Conservation (phyloP, 2,888 invertebrate species). For the Nesidiocoris tenuis region DNA sequence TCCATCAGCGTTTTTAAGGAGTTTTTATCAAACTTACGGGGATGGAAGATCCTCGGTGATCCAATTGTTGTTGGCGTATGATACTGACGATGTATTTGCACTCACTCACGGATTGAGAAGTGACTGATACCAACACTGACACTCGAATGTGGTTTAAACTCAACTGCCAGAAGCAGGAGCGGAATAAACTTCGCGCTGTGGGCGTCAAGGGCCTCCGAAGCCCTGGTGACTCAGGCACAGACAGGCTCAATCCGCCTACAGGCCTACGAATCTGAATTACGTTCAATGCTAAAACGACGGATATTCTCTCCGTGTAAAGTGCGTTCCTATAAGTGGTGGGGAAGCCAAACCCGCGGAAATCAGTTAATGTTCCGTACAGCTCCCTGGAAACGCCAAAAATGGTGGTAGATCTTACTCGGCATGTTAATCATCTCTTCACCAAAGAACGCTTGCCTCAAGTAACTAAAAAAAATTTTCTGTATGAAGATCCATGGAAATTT, state of each 20-base stretch:
- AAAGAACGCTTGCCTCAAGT: no score
- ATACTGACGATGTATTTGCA: background rate
- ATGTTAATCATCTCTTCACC: no score
- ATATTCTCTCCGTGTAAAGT: background rate
- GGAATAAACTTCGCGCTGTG: background rate
- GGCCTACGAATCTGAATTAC: background rate
- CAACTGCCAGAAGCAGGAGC: background rate
- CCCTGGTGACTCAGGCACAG: constrained; percentile 1
- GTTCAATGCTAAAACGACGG: background rate
- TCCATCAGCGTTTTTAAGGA: no score
- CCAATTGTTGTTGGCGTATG: background rate
- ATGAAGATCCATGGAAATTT: no score
- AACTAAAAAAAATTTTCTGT: no score
- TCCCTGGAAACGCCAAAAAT: no score
- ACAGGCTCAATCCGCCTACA: background rate
- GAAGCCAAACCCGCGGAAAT: no score
- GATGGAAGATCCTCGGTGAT: background rate
- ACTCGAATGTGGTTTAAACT: constrained; percentile 25
- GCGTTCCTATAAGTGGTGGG: no score
- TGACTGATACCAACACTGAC: constrained; percentile 25
- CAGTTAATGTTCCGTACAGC: no score
- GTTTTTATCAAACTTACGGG: background rate
- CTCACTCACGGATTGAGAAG: constrained; percentile 21
- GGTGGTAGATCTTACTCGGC: no score
- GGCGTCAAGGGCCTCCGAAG: background rate